phyloP scores from a whole-genome alignment of 2,888 invertebrate genomes.

The Drosophila mercatorum region DNA sequence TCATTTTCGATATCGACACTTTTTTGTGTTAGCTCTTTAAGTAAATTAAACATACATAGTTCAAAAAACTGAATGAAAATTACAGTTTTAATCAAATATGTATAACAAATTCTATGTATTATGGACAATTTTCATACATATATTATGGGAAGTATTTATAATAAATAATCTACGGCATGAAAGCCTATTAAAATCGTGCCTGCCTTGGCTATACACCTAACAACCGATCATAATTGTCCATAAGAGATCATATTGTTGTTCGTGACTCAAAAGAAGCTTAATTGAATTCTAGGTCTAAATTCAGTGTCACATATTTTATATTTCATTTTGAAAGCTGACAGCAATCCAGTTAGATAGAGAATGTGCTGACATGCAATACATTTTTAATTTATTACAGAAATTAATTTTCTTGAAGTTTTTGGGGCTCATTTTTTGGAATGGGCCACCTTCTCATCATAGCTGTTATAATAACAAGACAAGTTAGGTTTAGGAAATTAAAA shows the following conservation, averaged over 20 bases:
- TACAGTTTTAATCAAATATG: background rate
- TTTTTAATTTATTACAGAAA: slow-evolving; percentile 17
- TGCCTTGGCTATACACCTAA: background rate
- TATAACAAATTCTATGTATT: background rate
- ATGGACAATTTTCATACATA: too few species aligned
- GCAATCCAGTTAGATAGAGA: background rate
- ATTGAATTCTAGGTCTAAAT: slow-evolving; percentile 51
- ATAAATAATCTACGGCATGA: background rate
- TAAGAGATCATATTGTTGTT: slow-evolving; percentile 19
- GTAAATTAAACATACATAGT: too few species aligned
- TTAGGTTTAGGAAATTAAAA: too few species aligned
- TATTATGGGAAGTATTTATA: background rate
- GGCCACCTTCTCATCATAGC: too few species aligned
- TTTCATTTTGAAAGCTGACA: slow-evolving; percentile 12
- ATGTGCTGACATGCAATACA: slow-evolving; percentile 2
- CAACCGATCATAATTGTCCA: background rate
- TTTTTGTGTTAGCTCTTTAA: too few species aligned
- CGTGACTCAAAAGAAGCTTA: slow-evolving; percentile 33
- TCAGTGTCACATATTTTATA: slow-evolving; percentile 18
- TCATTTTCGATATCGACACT: background rate
- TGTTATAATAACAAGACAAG: too few species aligned
- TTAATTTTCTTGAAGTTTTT: background rate
- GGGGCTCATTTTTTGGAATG: too few species aligned
- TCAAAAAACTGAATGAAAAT: background rate
- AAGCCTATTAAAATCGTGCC: background rate